Base-by-base conservation (phyloP, 2,113 vertebrate species). In the Trochalopteron elliotii region DNA sequence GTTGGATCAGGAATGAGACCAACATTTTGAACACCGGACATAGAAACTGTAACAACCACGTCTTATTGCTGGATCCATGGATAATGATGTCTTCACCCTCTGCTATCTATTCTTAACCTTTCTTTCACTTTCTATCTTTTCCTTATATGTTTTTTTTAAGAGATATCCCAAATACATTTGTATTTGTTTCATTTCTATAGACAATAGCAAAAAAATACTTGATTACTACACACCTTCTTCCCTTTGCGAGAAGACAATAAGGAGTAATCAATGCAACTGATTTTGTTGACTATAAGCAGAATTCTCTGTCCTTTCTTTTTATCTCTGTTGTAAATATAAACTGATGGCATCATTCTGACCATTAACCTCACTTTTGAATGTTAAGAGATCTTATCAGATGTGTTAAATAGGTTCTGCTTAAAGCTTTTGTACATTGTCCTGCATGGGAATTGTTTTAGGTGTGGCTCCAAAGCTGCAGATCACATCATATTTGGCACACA, bases 1-100 rank as follows among this genome's bases (percentile, higher is more conserved):
- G 15, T 0, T 40, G 42, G 30, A 64, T 49, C n/a, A 65, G 70
- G 15, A 85, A 28, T 12, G 42, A 40, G 15, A 56, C 15, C 28
- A 55, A 10, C 4, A 56, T 19, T 56, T 23, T 56, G 9, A 47
- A 28, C 8, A 19, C 2, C 0, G 1, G 60, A 40, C 15, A 40
- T 1, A 33, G 15, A 56, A 74, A 47, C 20, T 64, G 4, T 15
- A 56, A 56, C 28, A 74, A 33, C 15, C 12, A n/a, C 15, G 8
- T 47, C 15, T 55, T n/a, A 55, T 33, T 56, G 30, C 23, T 56
- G 30, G 18, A 56, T 24, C 23, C n/a, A 16, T 8, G 9, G 9
- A 19, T 28, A 6, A 3, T n/a, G 9, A 23, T 55, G 30, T 23
- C 18, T 39, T 74, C 64, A 6, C 22, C 40, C 15, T 55, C 22